Conservation (phyloP, 2,113 vertebrate genomes). For the Procavia capensis region DNA sequence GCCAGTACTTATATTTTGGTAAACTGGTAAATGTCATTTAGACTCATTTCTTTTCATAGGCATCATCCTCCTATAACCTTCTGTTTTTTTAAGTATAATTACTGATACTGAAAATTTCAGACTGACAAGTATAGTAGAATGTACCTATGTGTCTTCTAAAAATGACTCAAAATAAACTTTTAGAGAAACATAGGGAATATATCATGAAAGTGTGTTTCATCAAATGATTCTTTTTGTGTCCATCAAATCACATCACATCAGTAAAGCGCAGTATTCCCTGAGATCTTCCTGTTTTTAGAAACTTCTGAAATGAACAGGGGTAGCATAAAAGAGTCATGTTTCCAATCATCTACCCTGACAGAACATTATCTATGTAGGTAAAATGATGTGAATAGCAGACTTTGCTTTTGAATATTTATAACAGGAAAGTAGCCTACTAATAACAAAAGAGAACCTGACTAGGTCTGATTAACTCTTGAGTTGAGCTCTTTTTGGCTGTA, state of each 20-base stretch:
- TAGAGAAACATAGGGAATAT: not conserved
- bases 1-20: not conserved
- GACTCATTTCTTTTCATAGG: not conserved
- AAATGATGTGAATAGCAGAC: not conserved
- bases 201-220: slow-evolving; percentile 37
- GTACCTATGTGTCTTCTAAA: slow-evolving; percentile 34
- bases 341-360: not conserved
- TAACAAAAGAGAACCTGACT: not conserved
- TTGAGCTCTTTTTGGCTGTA: not conserved
- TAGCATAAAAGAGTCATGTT: not conserved
- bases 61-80: not conserved
- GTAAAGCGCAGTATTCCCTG: slow-evolving; percentile 5
- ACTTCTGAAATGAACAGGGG: not conserved
- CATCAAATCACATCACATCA: slow-evolving; percentile 45
- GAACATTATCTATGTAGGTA: not conserved
- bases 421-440: not conserved
- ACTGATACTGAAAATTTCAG: not conserved
- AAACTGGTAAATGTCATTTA: not conserved
- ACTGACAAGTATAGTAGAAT: not conserved
- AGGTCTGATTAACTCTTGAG: not conserved
- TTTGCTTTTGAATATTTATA: not conserved
- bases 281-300: slow-evolving; percentile 65
- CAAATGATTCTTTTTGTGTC: slow-evolving; percentile 37
- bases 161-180: slow-evolving; percentile 33
- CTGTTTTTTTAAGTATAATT: not conserved